Percentiles rank a stretch among this genome's conserved stretches.
Conservation (phyloP, 2,888 invertebrate species). For the Melanchra persicariae region DNA sequence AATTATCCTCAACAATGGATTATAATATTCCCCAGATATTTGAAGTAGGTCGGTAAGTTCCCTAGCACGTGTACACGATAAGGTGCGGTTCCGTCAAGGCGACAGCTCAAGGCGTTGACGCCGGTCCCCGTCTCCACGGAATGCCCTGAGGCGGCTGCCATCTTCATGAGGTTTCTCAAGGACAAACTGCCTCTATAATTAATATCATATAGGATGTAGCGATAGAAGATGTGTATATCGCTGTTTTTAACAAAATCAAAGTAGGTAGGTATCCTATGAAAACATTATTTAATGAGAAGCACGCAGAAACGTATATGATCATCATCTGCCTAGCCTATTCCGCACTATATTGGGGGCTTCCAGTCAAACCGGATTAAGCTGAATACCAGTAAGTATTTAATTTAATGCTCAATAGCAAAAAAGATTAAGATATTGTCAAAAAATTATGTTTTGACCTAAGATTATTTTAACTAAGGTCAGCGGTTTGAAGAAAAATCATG, state of each 20-base stretch:
- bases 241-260: background rate
- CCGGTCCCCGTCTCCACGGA: constrained; percentile 17
- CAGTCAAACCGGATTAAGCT: too few relatives aligned
- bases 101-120: constrained; percentile 46
- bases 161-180: constrained; percentile 36
- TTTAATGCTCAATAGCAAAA: too few relatives aligned
- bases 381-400: too few relatives aligned
- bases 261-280: background rate
- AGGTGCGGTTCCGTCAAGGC: constrained; percentile 42
- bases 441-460: too few relatives aligned
- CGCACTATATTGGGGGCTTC: too few relatives aligned
- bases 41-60: constrained; percentile 5
- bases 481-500: too few relatives aligned
- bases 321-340: too few relatives aligned
- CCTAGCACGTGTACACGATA: constrained; percentile 21
- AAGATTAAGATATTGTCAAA: too few relatives aligned
- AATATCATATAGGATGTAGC: background rate
- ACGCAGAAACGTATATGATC: too few relatives aligned
- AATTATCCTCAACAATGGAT: constrained; percentile 11
- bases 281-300: too few relatives aligned
- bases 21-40: constrained; percentile 21
- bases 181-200: constrained; percentile 34
- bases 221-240: background rate
- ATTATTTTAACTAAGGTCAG: too few relatives aligned
- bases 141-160: constrained; percentile 19